These are phyloP conservation scores for Drosophila maculinotata DNA, from an alignment of 2,888 invertebrate genomes.

Conservation along the genomic window DNA sequence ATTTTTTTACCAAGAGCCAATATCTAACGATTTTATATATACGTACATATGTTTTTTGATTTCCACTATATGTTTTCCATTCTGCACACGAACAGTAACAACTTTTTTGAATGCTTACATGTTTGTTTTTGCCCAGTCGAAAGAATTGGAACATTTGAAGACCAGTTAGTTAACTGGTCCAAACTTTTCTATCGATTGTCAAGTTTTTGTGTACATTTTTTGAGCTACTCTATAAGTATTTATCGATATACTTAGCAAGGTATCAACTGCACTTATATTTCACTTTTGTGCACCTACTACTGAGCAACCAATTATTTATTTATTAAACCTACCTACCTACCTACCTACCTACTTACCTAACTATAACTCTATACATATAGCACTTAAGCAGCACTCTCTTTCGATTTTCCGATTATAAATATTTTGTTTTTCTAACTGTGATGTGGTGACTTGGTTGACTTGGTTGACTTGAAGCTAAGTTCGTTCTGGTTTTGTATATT, in stretches of 20 bases:
- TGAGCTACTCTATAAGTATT: slow-evolving; percentile 61
- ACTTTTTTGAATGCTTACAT: slow-evolving; percentile 81
- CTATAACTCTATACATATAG: slow-evolving; percentile 46
- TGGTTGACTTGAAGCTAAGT: slow-evolving; percentile 62
- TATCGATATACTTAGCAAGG: slow-evolving; percentile 66
- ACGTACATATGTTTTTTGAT: slow-evolving; percentile 40
- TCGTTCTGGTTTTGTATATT: slow-evolving; percentile 72
- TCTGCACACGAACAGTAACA: slow-evolving; percentile 64
- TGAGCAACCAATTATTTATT: slow-evolving; percentile 64
- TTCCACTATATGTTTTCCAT: slow-evolving; percentile 43
- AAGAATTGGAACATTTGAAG: slow-evolving; percentile 30
- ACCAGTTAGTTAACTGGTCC: slow-evolving; percentile 16
- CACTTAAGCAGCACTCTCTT: slow-evolving; percentile 69
- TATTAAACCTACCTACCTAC: slow-evolving; percentile 35
- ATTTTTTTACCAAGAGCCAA: slow-evolving; percentile 32
- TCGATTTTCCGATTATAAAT: slow-evolving; percentile 29
- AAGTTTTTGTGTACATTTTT: slow-evolving; percentile 62
- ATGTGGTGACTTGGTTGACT: slow-evolving; percentile 80
- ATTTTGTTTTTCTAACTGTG: slow-evolving; percentile 71
- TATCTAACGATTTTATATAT: slow-evolving; percentile 24
- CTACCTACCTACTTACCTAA: slow-evolving; percentile 25
- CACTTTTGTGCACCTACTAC: slow-evolving; percentile 68
- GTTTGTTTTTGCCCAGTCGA: slow-evolving; percentile 74
- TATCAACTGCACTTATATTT: slow-evolving; percentile 70
- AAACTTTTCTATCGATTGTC: slow-evolving; percentile 27